Evolutionary conservation across 1,140 invertebrate species (phyloP).

Genomic region (Temnothorax nylanderi): DNA sequence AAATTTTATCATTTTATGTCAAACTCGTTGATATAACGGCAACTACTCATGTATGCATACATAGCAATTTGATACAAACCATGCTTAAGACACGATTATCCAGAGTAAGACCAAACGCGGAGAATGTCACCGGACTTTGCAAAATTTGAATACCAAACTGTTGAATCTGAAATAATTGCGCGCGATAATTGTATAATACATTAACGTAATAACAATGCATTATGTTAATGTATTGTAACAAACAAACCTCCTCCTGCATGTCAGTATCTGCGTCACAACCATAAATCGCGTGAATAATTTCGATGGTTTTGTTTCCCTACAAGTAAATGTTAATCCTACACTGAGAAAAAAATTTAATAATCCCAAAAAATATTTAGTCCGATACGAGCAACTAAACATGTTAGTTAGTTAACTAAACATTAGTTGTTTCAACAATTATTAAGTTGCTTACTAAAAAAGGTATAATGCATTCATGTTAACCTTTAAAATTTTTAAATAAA

Average conservation of each 20-base stretch:
- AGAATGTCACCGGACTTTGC: not conserved
- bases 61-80: slow-evolving; percentile 9
- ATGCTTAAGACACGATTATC: not conserved
- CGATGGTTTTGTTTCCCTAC: slow-evolving; percentile 26
- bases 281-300: slow-evolving; percentile 47
- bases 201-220: not conserved
- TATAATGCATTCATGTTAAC: too few relatives aligned
- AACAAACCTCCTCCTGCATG: slow-evolving; percentile 49
- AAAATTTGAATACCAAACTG: slow-evolving; percentile 63
- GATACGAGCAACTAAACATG: too few relatives aligned
- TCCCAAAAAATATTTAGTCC: too few relatives aligned
- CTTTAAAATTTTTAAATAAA: too few relatives aligned
- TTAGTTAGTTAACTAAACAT: too few relatives aligned
- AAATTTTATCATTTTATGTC: not conserved
- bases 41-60: not conserved
- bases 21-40: not conserved
- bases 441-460: too few relatives aligned
- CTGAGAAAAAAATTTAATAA: too few relatives aligned
- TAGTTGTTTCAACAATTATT: too few relatives aligned
- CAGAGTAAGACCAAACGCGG: not conserved
- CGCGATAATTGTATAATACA: not conserved
- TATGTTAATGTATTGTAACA: not conserved
- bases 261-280: not conserved
- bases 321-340: not conserved
- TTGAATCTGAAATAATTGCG: slow-evolving; percentile 8